phyloP scores from a whole-genome alignment of 2,113 vertebrate genomes.

The Corynorhinus townsendii region DNA sequence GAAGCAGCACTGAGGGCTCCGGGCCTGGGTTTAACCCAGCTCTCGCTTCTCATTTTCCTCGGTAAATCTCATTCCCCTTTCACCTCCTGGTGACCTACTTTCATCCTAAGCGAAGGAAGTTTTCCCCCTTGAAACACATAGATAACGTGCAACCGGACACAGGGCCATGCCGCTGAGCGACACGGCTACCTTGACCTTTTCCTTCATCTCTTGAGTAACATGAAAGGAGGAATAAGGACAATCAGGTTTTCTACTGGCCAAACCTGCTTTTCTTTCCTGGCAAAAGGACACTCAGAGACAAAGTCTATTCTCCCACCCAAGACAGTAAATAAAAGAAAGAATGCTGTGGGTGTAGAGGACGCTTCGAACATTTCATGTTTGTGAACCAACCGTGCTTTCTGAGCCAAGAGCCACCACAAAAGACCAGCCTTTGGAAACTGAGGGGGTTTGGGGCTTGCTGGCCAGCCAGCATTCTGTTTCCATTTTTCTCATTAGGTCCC shows the following conservation, averaged over 20 bases:
- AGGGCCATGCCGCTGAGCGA: neutral
- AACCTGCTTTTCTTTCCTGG: slow-evolving; percentile 65
- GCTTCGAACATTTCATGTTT: slow-evolving; percentile 53
- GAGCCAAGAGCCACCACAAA: slow-evolving; percentile 55
- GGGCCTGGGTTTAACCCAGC: slow-evolving; percentile 14
- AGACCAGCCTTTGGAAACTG: slow-evolving; percentile 44
- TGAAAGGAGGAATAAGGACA: slow-evolving; percentile 20
- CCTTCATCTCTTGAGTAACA: slow-evolving; percentile 40
- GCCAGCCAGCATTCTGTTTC: slow-evolving; percentile 22
- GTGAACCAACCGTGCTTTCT: slow-evolving; percentile 51
- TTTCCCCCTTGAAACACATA: slow-evolving; percentile 4
- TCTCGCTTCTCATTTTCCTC: slow-evolving; percentile 25
- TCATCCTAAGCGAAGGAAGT: neutral
- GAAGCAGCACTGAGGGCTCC: neutral
- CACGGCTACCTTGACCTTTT: slow-evolving; percentile 7
- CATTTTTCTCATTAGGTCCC: slow-evolving; percentile 23
- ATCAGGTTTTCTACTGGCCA: slow-evolving; percentile 49
- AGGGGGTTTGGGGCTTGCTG: slow-evolving; percentile 29
- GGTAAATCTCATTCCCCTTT: slow-evolving; percentile 33
- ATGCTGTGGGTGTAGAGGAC: slow-evolving; percentile 52
- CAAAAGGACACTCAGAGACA: slow-evolving; percentile 48
- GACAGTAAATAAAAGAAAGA: slow-evolving; percentile 71
- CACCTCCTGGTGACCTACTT: slow-evolving; percentile 47
- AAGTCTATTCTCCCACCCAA: slow-evolving; percentile 64
- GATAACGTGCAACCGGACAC: neutral